Evolutionary conservation across 2,888 invertebrate genomes (phyloP).

Genomic region (Phrixothrix hirtus): DNA sequence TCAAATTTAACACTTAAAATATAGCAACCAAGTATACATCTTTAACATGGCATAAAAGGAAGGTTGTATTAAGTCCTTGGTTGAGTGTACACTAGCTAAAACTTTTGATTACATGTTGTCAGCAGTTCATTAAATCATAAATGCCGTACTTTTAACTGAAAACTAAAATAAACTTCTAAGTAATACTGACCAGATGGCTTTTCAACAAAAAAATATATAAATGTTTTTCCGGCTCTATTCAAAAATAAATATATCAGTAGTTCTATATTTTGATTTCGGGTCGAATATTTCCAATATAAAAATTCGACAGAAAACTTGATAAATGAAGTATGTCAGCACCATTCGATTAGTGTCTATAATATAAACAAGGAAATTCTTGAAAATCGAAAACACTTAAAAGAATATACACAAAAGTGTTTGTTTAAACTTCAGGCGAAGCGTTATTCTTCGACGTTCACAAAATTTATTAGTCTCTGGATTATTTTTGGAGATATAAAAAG

Average conservation of each 20-base stretch:
- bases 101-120: conserved; percentile 1
- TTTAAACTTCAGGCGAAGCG: conserved; percentile 2
- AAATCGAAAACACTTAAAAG: conserved; percentile 9
- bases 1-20: too few relatives aligned
- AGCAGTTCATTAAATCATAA: conserved; percentile 20
- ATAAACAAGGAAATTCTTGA: conserved; percentile 16
- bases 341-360: conserved; percentile 12
- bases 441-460: background rate
- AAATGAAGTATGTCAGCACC: conserved; percentile 16
- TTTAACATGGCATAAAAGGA: too few relatives aligned
- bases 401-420: conserved; percentile 10
- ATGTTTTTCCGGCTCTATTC: background rate
- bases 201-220: conserved; percentile 6
- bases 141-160: conserved; percentile 18
- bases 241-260: background rate
- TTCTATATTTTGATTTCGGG: background rate
- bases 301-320: background rate
- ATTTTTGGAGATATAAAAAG: background rate
- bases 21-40: too few relatives aligned
- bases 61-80: too few relatives aligned
- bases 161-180: conserved; percentile 28
- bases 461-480: background rate
- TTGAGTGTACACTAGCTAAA: too few relatives aligned
- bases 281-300: background rate
- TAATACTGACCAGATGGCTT: conserved; percentile 34